These are phyloP conservation scores for Sinocyclocheilus anophthalmus DNA, from an alignment of 2,113 vertebrate species.

Conservation along the genomic window DNA sequence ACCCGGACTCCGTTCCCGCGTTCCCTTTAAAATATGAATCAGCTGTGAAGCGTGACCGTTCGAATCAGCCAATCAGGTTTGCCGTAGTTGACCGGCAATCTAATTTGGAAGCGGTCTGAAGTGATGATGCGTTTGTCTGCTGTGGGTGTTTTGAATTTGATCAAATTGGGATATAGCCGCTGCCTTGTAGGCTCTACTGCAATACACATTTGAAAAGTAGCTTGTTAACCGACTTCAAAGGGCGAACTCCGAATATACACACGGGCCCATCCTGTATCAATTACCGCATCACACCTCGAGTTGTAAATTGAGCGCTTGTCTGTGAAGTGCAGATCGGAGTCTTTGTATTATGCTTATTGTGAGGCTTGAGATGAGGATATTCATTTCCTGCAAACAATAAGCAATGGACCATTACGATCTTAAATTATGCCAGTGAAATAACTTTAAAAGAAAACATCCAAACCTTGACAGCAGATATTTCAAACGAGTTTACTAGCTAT, in stretches of 20 bases:
- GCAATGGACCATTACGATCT: not conserved
- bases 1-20: slow-evolving; percentile 43
- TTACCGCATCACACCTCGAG: slow-evolving; percentile 56
- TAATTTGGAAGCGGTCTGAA: slow-evolving; percentile 36
- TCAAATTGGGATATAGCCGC: slow-evolving; percentile 30
- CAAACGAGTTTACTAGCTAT: not conserved
- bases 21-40: slow-evolving; percentile 57
- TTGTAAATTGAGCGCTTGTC: slow-evolving; percentile 63
- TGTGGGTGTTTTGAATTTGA: not conserved
- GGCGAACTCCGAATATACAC: slow-evolving; percentile 1
- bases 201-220: slow-evolving; percentile 61
- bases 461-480: not conserved
- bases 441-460: not conserved
- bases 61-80: slow-evolving; percentile 57
- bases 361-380: not conserved
- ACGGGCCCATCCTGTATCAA: slow-evolving; percentile 38
- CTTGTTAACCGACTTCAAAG: slow-evolving; percentile 42
- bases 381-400: not conserved
- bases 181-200: not conserved
- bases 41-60: slow-evolving; percentile 66
- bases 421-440: too few species aligned
- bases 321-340: slow-evolving; percentile 27
- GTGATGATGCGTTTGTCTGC: not conserved
- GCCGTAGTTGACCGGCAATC: not conserved
- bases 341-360: slow-evolving; percentile 15